Evolutionary conservation across 2,888 invertebrate genomes (phyloP).

Genomic region (Sinelater perroti): DNA sequence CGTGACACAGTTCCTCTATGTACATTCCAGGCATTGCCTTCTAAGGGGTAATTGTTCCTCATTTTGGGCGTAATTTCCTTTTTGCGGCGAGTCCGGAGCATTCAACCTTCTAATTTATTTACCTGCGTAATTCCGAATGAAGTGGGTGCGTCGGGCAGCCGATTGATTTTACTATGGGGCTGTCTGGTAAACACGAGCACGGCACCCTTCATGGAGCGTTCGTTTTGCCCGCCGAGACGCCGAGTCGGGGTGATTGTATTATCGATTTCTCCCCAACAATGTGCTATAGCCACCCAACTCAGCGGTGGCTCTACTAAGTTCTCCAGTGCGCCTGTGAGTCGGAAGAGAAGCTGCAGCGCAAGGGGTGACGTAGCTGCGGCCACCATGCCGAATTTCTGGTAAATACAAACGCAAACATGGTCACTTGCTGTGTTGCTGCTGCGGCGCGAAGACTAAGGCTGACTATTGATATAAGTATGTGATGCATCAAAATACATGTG

Average conservation of each 20-base stretch:
- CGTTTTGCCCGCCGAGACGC: conserved; percentile 37
- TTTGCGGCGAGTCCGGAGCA: too few species aligned
- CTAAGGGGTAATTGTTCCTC: too few species aligned
- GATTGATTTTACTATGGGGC: neutral
- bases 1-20: too few species aligned
- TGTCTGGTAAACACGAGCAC: neutral
- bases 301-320: conserved; percentile 22
- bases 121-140: too few species aligned
- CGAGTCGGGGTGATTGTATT: conserved; percentile 35
- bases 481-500: conserved; percentile 35
- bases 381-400: conserved; percentile 31
- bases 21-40: too few species aligned
- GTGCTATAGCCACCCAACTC: conserved; percentile 28
- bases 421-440: conserved; percentile 15
- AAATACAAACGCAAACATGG: conserved; percentile 34
- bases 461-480: conserved; percentile 36
- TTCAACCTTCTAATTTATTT: too few species aligned
- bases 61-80: too few species aligned
- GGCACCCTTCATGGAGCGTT: conserved; percentile 19
- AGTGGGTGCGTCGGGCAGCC: too few species aligned
- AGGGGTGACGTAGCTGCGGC: conserved; percentile 31
- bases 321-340: conserved; percentile 23
- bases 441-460: conserved; percentile 30
- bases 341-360: conserved; percentile 28
- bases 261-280: conserved; percentile 35